Evolutionary conservation across 2,888 invertebrate species (phyloP).

Genomic region (Trachelus iudaicus): DNA sequence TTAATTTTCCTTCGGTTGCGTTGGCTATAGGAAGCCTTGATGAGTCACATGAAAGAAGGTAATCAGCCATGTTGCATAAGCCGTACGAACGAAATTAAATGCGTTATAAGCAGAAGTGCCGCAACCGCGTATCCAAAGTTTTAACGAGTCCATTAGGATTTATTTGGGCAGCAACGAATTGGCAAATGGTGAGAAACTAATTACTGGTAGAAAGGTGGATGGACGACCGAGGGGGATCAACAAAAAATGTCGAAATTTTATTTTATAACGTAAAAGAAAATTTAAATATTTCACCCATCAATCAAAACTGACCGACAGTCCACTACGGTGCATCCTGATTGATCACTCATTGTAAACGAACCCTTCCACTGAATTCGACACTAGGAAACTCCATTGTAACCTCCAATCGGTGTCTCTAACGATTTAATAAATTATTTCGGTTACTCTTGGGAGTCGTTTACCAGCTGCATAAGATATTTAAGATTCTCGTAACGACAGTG

Average conservation of each 20-base stretch:
- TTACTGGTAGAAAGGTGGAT: slow-evolving; percentile 31
- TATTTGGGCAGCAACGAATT: slow-evolving; percentile 16
- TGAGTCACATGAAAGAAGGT: background rate
- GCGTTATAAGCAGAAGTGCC: slow-evolving; percentile 36
- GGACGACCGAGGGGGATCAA: too few species aligned
- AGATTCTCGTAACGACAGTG: too few species aligned
- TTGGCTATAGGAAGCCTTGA: background rate
- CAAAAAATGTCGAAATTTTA: background rate
- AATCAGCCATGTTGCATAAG: slow-evolving; percentile 6
- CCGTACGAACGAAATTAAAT: slow-evolving; percentile 31
- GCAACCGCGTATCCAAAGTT: slow-evolving; percentile 41
- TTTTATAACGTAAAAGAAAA: background rate
- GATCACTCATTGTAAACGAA: background rate
- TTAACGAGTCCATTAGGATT: slow-evolving; percentile 52
- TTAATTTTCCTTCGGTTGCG: slow-evolving; percentile 14
- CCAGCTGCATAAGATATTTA: too few species aligned
- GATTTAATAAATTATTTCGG: background rate
- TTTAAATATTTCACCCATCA: background rate
- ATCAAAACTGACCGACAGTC: background rate
- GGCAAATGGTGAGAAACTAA: slow-evolving; percentile 37
- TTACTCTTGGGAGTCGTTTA: too few species aligned
- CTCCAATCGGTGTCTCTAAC: background rate
- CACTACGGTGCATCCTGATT: background rate
- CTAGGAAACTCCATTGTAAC: background rate
- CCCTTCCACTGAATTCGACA: background rate